A percentile compares a stretch with the other conserved stretches of the same genome.
Conservation (phyloP, 2,797 vertebrate species). For the Falco novaeseelandiae region DNA sequence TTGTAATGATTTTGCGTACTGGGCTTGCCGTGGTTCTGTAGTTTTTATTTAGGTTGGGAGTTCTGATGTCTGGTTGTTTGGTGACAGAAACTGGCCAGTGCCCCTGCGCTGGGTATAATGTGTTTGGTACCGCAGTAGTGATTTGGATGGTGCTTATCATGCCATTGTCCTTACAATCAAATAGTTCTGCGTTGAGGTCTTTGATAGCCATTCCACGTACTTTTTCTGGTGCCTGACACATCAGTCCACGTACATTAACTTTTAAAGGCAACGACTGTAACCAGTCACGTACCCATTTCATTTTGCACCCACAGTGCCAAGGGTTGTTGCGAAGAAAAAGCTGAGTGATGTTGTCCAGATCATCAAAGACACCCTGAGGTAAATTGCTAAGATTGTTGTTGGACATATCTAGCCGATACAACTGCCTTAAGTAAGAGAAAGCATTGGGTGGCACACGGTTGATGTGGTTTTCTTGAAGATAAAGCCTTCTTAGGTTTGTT, state of each 20-base stretch:
- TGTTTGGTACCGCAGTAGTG: conserved; percentile 87
- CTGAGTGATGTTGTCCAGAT: conserved; percentile 98
- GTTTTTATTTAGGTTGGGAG: conserved; percentile 86
- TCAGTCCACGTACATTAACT: conserved; percentile 97
- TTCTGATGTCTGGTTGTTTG: conserved; percentile 88
- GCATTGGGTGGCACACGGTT: conserved; percentile 91
- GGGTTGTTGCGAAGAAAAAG: conserved; percentile 97
- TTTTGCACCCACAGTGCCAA: conserved; percentile 96
- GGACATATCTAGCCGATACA: conserved; percentile 97
- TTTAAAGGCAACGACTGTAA: conserved; percentile 89
- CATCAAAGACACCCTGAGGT: conserved; percentile 96
- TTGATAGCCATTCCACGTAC: conserved; percentile 99
- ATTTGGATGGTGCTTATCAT: conserved; percentile 84
- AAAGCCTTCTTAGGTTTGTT: conserved; percentile 92
- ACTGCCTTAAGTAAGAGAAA: conserved; percentile 93
- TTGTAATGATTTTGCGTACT: conserved; percentile 91
- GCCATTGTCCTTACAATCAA: conserved; percentile 89
- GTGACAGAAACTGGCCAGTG: conserved; percentile 93
- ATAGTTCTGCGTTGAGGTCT: conserved; percentile 91
- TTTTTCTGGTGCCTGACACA: conserved; percentile 98
- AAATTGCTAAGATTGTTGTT: conserved; percentile 98
- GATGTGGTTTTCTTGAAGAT: conserved; percentile 99
- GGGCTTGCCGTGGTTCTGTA: conserved; percentile 90
- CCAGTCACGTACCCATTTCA: conserved; percentile 99
- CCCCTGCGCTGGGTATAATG: conserved; percentile 85